These are phyloP conservation scores for Dicrostonyx torquatus DNA, from an alignment of 2,797 vertebrate genomes.

Conservation along the genomic window DNA sequence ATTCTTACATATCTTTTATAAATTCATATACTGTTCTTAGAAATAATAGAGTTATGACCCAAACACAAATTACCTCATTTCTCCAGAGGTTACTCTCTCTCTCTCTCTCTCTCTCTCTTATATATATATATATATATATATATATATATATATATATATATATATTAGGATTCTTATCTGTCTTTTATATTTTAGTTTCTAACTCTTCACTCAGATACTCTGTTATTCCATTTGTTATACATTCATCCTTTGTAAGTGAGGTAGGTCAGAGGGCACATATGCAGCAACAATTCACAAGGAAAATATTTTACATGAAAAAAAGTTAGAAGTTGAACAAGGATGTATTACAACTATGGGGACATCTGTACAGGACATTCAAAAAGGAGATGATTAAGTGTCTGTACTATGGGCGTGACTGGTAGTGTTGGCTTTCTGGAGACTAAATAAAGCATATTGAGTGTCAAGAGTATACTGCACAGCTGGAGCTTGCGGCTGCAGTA, in stretches of 20 bases:
- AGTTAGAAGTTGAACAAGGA: not conserved
- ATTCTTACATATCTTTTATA: not conserved
- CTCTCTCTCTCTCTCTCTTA: too few relatives aligned
- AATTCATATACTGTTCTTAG: not conserved
- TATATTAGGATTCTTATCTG: not conserved
- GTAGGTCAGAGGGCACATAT: not conserved
- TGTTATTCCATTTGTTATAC: not conserved
- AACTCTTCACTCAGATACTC: not conserved
- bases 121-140: not conserved
- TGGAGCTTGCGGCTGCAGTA: not conserved
- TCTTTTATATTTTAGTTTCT: not conserved
- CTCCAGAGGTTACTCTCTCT: not conserved
- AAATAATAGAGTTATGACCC: not conserved
- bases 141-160: not conserved
- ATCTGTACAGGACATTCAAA: not conserved
- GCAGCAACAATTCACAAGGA: not conserved
- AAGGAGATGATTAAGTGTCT: not conserved
- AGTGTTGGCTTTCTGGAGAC: not conserved
- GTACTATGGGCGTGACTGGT: not conserved
- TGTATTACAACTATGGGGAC: not conserved
- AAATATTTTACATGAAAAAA: not conserved
- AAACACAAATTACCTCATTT: not conserved
- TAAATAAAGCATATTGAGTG: not conserved
- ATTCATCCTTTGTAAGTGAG: not conserved
- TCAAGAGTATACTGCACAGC: accelerated